These are phyloP conservation scores for Osmoderma eremita DNA, from an alignment of 2,888 invertebrate genomes.

Conservation along the genomic window DNA sequence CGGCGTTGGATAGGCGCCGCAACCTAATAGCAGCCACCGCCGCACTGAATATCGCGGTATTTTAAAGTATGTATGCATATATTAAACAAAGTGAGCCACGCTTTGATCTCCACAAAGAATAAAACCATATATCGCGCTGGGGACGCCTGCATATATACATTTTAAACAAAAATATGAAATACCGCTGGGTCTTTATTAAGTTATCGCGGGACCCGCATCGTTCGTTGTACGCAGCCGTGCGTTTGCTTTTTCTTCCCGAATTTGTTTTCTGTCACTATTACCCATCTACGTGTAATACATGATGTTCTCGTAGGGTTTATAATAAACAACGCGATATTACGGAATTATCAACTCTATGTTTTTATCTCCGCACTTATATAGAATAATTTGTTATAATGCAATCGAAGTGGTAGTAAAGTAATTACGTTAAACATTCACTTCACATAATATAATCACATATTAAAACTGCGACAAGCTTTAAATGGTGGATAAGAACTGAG, in stretches of 20 bases:
- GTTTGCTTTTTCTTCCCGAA: slow-evolving; percentile 14
- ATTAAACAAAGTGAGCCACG: slow-evolving; percentile 57
- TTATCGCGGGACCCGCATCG: slow-evolving; percentile 18
- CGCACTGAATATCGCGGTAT: slow-evolving; percentile 46
- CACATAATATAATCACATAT: slow-evolving; percentile 3
- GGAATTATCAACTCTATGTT: slow-evolving; percentile 1
- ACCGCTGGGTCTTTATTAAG: slow-evolving; percentile 34
- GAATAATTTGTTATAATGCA: neutral
- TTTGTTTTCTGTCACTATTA: slow-evolving; percentile 16
- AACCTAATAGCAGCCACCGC: slow-evolving; percentile 20
- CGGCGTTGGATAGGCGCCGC: slow-evolving; percentile 19
- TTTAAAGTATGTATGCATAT: slow-evolving; percentile 56
- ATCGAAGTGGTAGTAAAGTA: neutral
- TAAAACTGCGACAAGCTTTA: slow-evolving; percentile 16
- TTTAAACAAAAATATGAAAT: slow-evolving; percentile 41
- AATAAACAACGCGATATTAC: neutral
- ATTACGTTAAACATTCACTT: neutral
- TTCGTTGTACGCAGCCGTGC: slow-evolving; percentile 23
- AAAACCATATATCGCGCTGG: slow-evolving; percentile 50
- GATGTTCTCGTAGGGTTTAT: neutral
- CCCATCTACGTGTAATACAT: slow-evolving; percentile 21
- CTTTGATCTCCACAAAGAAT: slow-evolving; percentile 61
- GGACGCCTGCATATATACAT: slow-evolving; percentile 40
- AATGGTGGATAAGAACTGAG: slow-evolving; percentile 28
- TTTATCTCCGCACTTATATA: neutral